These are phyloP conservation scores for Melanerpes formicivorus DNA, from an alignment of 2,113 vertebrate species.

Conservation along the genomic window DNA sequence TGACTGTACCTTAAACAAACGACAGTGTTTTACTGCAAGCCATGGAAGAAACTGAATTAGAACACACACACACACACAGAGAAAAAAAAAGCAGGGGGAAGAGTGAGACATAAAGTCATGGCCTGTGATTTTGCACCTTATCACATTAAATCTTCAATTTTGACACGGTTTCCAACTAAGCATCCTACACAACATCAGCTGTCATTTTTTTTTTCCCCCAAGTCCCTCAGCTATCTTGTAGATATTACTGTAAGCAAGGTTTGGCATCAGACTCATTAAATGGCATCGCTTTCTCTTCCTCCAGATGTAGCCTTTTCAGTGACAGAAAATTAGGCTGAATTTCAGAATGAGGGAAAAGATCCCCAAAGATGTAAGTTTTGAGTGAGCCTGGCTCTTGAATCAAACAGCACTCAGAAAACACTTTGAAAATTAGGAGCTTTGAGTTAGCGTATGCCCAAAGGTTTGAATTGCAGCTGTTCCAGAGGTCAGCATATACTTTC, in stretches of 20 bases:
- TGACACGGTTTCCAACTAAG: background rate
- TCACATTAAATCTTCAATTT: background rate
- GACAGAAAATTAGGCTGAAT: background rate
- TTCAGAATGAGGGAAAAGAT: background rate
- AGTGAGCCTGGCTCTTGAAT: background rate
- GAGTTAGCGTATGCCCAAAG: background rate
- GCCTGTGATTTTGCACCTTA: slow-evolving; percentile 10
- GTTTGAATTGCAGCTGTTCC: slow-evolving; percentile 17
- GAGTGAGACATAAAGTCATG: background rate
- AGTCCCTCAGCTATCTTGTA: background rate
- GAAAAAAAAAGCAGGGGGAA: background rate
- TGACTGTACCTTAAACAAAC: background rate
- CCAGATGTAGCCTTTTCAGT: background rate
- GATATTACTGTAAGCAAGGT: background rate
- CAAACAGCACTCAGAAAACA: slow-evolving; percentile 6
- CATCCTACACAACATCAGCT: background rate
- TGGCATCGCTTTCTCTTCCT: background rate
- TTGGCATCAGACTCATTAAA: background rate
- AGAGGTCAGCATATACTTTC: background rate
- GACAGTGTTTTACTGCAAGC: background rate
- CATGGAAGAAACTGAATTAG: background rate
- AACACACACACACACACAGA: background rate
- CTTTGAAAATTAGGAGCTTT: slow-evolving; percentile 1
- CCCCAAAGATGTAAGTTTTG: background rate
- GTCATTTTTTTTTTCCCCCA: background rate